phyloP scores from a whole-genome alignment of 2,113 vertebrate species.

The Leucoraja erinaceus region DNA sequence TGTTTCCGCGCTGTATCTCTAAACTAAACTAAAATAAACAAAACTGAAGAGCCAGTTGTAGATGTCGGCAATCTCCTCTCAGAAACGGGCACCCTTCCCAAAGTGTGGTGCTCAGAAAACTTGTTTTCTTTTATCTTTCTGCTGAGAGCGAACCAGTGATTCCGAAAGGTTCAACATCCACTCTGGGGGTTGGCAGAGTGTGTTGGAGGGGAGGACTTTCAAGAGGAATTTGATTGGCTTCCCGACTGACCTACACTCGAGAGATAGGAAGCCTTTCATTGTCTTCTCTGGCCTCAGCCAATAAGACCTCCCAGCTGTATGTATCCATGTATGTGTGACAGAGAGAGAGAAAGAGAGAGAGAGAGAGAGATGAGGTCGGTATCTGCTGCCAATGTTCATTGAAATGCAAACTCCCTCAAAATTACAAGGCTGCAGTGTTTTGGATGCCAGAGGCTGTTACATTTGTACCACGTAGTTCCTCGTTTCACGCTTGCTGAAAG shows the following conservation, averaged over 20 bases:
- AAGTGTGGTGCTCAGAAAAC: background rate
- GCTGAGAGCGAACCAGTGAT: background rate
- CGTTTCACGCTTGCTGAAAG: background rate
- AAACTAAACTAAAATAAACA: no score
- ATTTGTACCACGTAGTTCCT: background rate
- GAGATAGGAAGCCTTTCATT: background rate
- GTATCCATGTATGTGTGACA: background rate
- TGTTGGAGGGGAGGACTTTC: background rate
- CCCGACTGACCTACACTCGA: background rate
- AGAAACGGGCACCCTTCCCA: no score
- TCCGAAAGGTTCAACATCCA: background rate
- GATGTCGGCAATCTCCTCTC: background rate
- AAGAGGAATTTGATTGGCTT: background rate
- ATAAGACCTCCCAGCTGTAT: background rate
- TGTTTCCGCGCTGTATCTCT: no score
- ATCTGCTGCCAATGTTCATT: background rate
- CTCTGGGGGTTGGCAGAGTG: background rate
- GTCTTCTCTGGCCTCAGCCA: background rate
- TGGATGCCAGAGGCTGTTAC: background rate
- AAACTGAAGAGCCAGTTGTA: no score
- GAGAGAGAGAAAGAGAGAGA: background rate
- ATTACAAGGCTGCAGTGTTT: slow-evolving; percentile 14
- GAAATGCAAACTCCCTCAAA: background rate
- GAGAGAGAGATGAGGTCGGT: background rate
- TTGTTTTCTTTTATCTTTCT: no score